Evolutionary conservation across 1,140 invertebrate genomes (phyloP).

Genomic region (Marisa cornuarietis): DNA sequence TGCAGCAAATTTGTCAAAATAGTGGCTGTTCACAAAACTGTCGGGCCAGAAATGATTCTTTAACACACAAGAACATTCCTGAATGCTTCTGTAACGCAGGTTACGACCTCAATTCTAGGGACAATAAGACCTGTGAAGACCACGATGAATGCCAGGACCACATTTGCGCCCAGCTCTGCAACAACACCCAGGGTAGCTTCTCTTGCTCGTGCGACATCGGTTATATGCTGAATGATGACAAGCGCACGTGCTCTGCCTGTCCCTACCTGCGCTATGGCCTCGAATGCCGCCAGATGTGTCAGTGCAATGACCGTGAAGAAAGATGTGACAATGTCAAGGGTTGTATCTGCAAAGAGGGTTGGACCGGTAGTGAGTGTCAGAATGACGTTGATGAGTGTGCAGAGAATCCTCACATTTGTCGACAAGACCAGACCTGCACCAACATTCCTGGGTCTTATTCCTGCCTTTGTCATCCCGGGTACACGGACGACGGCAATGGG

Average conservation of each 20-base stretch:
- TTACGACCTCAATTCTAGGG: background rate
- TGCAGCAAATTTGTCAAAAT: background rate
- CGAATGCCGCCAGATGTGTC: background rate
- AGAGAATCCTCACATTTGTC: background rate
- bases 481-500: background rate
- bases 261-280: background rate
- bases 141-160: slow-evolving; percentile 2
- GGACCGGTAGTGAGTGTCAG: slow-evolving; percentile 35
- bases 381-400: slow-evolving; percentile 37
- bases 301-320: background rate
- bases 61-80: background rate
- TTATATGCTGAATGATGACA: slow-evolving; percentile 10
- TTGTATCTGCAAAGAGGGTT: slow-evolving; percentile 33
- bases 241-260: background rate
- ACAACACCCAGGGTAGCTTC: slow-evolving; percentile 34
- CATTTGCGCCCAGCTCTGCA: slow-evolving; percentile 33
- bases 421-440: background rate
- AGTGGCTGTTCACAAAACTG: background rate
- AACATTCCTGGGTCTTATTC: background rate
- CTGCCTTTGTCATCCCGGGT: background rate
- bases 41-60: background rate
- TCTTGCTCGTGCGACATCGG: slow-evolving; percentile 31
- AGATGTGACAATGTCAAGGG: slow-evolving; percentile 22
- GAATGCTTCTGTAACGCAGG: slow-evolving; percentile 3
- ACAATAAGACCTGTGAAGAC: background rate